These are phyloP conservation scores for Pseudochromis fuscus DNA, from an alignment of 2,797 vertebrate genomes.

Conservation along the genomic window DNA sequence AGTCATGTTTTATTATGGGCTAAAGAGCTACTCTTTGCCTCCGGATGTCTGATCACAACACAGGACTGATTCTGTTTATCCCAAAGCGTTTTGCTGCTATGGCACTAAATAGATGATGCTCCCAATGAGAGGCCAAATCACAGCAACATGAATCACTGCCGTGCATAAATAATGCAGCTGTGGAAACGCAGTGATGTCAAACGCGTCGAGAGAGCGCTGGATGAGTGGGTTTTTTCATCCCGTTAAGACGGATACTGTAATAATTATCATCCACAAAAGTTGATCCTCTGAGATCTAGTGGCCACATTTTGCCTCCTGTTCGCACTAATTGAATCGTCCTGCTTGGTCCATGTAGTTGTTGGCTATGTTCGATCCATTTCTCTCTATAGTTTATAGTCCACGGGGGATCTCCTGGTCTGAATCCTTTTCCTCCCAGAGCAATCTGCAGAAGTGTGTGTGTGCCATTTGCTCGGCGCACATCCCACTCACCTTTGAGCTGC, in stretches of 20 bases:
- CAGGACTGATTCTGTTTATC: slow-evolving; percentile 25
- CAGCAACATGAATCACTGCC: slow-evolving; percentile 31
- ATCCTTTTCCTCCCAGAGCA: slow-evolving; percentile 49
- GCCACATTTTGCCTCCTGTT: slow-evolving; percentile 26
- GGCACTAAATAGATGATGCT: slow-evolving; percentile 55
- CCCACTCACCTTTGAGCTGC: slow-evolving; percentile 86
- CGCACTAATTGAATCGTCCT: slow-evolving; percentile 47
- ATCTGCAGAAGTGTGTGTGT: slow-evolving; percentile 25
- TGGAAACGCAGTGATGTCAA: slow-evolving; percentile 31
- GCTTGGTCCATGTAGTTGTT: slow-evolving; percentile 47
- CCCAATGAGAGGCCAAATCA: slow-evolving; percentile 42
- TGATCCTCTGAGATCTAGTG: slow-evolving; percentile 57
- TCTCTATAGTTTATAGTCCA: slow-evolving; percentile 74
- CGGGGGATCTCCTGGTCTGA: slow-evolving; percentile 39
- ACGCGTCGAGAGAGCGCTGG: no score
- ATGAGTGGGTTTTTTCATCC: no score
- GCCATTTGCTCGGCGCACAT: slow-evolving; percentile 15
- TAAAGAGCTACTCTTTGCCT: slow-evolving; percentile 32
- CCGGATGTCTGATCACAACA: slow-evolving; percentile 20
- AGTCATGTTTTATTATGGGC: background rate
- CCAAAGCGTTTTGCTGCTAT: slow-evolving; percentile 36
- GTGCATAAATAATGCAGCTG: slow-evolving; percentile 16
- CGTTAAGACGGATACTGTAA: no score
- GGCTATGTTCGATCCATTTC: slow-evolving; percentile 53
- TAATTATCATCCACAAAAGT: slow-evolving; percentile 62